Percentiles rank a stretch among this genome's conserved stretches.
Conservation (phyloP, 2,113 vertebrate species). For the Mesitornis unicolor region DNA sequence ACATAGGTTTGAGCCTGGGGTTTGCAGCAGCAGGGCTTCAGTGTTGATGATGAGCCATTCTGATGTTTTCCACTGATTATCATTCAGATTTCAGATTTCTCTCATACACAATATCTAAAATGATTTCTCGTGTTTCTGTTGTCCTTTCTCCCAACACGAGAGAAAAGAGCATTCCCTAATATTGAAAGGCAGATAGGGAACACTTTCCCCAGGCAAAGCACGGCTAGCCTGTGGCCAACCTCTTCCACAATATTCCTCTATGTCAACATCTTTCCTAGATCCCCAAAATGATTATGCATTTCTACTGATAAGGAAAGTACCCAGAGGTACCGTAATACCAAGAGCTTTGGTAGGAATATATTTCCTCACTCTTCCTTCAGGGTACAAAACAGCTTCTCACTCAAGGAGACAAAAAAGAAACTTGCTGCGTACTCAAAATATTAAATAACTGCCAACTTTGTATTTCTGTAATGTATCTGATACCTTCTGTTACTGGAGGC, state of each 20-base stretch:
- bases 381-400: neutral
- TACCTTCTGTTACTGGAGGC: neutral
- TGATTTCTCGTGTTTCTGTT: neutral
- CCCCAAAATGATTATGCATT: neutral
- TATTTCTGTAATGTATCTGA: neutral
- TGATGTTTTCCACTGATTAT: constrained; percentile 25
- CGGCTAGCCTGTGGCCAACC: neutral
- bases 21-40: neutral
- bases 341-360: neutral
- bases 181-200: constrained; percentile 23
- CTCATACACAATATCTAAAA: neutral
- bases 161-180: neutral
- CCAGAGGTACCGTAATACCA: neutral
- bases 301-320: neutral
- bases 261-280: neutral
- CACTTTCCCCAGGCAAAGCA: neutral
- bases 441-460: neutral
- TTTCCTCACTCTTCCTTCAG: neutral
- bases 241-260: neutral
- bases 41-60: neutral
- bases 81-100: neutral
- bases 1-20: neutral
- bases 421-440: neutral
- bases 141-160: neutral
- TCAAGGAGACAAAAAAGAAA: neutral